phyloP scores from a whole-genome alignment of 2,888 invertebrate genomes.

The Andrena trimmerana region DNA sequence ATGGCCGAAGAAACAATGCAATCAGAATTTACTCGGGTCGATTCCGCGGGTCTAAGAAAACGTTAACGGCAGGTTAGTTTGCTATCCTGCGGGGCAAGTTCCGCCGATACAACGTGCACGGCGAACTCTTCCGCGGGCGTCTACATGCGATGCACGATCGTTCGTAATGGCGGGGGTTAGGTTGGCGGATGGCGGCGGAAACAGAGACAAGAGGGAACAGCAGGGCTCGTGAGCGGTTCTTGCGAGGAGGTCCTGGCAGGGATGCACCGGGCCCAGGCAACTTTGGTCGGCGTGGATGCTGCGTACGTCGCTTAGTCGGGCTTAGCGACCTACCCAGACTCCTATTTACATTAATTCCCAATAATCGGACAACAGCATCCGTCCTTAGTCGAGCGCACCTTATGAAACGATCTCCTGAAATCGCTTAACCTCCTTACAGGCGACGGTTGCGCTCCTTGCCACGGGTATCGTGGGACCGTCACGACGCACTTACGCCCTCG shows the following conservation, averaged over 20 bases:
- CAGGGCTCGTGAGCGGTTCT: constrained; percentile 3
- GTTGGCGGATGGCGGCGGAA: constrained; percentile 38
- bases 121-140: constrained; percentile 39
- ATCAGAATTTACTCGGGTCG: constrained; percentile 44
- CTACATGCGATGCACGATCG: constrained; percentile 69
- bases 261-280: constrained; percentile 58
- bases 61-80: constrained; percentile 40
- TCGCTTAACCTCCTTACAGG: constrained; percentile 56
- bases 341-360: constrained; percentile 80
- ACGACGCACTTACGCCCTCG: constrained; percentile 67
- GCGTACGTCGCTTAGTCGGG: constrained; percentile 69
- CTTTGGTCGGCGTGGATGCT: constrained; percentile 56
- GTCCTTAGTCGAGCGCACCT: constrained; percentile 53
- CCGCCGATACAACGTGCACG: constrained; percentile 37
- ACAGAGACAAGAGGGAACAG: constrained; percentile 32
- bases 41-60: constrained; percentile 14
- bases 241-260: constrained; percentile 34
- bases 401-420: constrained; percentile 62
- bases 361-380: constrained; percentile 76
- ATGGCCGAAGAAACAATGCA: constrained; percentile 8
- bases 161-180: constrained; percentile 59
- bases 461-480: constrained; percentile 36
- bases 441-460: constrained; percentile 35
- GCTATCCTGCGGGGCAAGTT: constrained; percentile 26
- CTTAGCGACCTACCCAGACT: constrained; percentile 67